Evolutionary conservation across 2,113 vertebrate genomes (phyloP), one percentile per base, ranked within the genome.

Genomic region (Romanogobio albipinnatus): DNA sequence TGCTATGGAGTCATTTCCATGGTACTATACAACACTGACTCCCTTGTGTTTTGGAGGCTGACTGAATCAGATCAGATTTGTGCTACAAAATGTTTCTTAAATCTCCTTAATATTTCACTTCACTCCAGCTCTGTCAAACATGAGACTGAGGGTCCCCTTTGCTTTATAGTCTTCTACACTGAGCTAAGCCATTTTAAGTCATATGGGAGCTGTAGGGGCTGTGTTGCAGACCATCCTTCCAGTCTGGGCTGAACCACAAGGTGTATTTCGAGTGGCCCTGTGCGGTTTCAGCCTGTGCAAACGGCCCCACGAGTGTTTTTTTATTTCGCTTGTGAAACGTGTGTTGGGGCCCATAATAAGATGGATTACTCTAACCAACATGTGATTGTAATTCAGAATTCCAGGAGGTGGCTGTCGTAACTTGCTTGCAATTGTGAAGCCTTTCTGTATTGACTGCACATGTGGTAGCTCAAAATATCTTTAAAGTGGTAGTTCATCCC

Each of bases 351-450:
- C 90, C 66, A 89, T 93, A 92, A 93, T 92, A 89, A 87, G 82
- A 90, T 87, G 86, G 87, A 89, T 88, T 14, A 5, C 86, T 56
- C 88, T 87, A 84, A 91, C 87, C 89, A 86, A 88, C 86, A 76
- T 84, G 86, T 90, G 89, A 92, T 91, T 89, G 89, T 87, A 82
- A 76, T 76, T 86, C 83, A 86, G 88, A 94, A 93, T 93, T 94
- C 93, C 88, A 93, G 88, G 88, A 91, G 89, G 86, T 53, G 11
- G 82, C 85, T 88, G 87, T 88, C 85, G 33, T 17, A 47, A 49
- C n/a, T 88, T 81, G 47, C 39, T 76, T 80, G 59, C 75, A 87
- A 92, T 91, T 93, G 90, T 91, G 90, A 90, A 86, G 70, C 86
- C 86, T 90, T 84, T 82, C 68, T 85, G 84, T 81, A 91, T 87